Base-by-base conservation (phyloP, 2,797 vertebrate species). In the Sebastes baramenuke region DNA sequence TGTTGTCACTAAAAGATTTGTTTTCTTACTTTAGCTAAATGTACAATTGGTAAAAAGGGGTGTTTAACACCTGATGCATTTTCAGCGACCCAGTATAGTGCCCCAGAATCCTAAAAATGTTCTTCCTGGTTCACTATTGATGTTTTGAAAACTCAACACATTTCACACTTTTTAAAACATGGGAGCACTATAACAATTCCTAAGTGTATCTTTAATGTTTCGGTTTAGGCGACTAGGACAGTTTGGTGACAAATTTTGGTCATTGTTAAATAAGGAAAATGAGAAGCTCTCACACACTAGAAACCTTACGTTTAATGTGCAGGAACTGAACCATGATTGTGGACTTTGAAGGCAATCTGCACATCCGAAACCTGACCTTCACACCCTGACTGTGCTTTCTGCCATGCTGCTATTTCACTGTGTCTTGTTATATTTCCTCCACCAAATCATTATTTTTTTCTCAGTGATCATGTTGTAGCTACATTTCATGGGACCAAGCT, bases 321-420 rank as follows among this genome's bases (percentile, higher is more conserved):
- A 4, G 22, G 5, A 29, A 22, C 32, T 67, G 10, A 67, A 75
- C 42, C 71, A 56, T 58, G 34, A 75, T 42, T 27, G 60, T 30
- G 8, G 36, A 58, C 18, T 61, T 60, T 36, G 9, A 81, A 58
- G 60, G 62, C 16, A 18, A 60, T 27, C 42, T 52, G 30, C 67
- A 70, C 60, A 65, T 22, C 5, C 6, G 42, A 20, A 55, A 36
- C 52, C 18, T 18, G 49, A 72, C 58, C 46, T 49, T 49, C 16
- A 20, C 46, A 62, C 55, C 58, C 18, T 18, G 56, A 72, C 61
- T 64, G 38, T 36, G 38, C 38, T 65, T 67, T 67, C 61, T 64
- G 68, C 58, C 64, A 13, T 13, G 71, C 81, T 79, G 81, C 81
- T 87, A 72, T 75, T 59, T 83, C 85, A 80, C 46, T 61, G 75